Evolutionary conservation across 53 echinoderm and acorn worm genomes (phyloP).

Genomic region (Holothuria scabra): DNA sequence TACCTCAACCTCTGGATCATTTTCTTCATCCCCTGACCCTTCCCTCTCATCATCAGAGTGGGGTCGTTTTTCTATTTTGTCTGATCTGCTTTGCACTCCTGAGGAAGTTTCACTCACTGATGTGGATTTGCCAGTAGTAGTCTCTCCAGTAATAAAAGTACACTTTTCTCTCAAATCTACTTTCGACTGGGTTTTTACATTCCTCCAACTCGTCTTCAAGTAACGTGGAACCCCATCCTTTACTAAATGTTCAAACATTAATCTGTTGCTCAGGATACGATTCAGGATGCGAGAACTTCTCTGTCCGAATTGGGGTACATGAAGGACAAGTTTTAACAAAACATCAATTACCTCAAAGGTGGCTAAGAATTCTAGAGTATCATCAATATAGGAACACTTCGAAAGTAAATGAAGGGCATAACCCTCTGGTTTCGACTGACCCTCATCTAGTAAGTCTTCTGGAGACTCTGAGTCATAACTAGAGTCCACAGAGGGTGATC

Average conservation of each 20-base stretch:
- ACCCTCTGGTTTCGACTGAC: slow-evolving; percentile 57
- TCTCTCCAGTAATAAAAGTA: background rate
- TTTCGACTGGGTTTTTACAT: background rate
- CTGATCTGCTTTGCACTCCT: too few relatives aligned
- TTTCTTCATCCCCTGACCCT: background rate
- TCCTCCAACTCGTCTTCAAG: background rate
- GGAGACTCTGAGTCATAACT: slow-evolving; percentile 54
- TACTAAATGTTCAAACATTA: slow-evolving; percentile 72
- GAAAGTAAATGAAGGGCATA: slow-evolving; percentile 70
- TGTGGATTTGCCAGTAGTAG: too few relatives aligned
- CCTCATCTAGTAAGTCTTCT: slow-evolving; percentile 44
- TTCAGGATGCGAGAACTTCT: slow-evolving; percentile 59
- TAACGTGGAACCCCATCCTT: slow-evolving; percentile 20
- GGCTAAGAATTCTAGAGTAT: slow-evolving; percentile 54
- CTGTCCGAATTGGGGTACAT: slow-evolving; percentile 25
- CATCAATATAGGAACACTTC: slow-evolving; percentile 75
- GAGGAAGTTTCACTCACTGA: too few relatives aligned
- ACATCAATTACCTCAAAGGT: slow-evolving; percentile 50
- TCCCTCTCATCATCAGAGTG: background rate
- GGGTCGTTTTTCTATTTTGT: too few relatives aligned
- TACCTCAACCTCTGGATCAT: background rate
- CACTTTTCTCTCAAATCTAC: background rate
- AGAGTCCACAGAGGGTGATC: slow-evolving; percentile 25
- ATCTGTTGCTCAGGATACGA: slow-evolving; percentile 60
- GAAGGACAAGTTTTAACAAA: slow-evolving; percentile 55